Base-by-base conservation (phyloP, 1,140 invertebrate genomes). In the Scaptodrosophila lebanonensis region DNA sequence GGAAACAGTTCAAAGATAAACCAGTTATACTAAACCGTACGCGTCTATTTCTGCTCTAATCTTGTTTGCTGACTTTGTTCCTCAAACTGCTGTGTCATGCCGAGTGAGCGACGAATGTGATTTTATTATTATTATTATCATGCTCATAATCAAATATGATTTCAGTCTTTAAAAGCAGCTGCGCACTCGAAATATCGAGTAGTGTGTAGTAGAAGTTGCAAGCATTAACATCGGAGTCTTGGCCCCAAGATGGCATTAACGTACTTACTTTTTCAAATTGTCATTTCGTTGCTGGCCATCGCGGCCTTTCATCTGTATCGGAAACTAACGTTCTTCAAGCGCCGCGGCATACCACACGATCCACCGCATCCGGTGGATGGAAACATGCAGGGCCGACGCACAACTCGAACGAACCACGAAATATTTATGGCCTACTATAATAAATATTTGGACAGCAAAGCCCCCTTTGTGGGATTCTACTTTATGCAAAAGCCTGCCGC, bases 321-420 rank as follows among this genome's bases (percentile, higher is more conserved):
- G 0, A 53, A 38, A 15, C 7, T 67, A 5, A 50, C 39, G 0
- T 73, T 35, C 59, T 89, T 88, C 72, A 77, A 75, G 40, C 57
- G 48, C 7, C 82, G 76, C 7, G 83, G 86, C 11, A 73, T 89
- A 1, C 82, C 83, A 0, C 79, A 86, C 27, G 56, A 87, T 0
- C 7, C 50, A 11, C 83, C 85, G 0, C 60, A 51, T 43, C 60
- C 71, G n/a, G 18, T 75, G 1, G 30, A 62, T 1, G 86, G 86
- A 25, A 87, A 87, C 35, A 54, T 84, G 7, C 12, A 33, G n/a
- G 63, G 15, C 2, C 0, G 68, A 0, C 9, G 17, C 0, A 48
- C 17, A 0, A 61, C 36, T 0, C 33, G 33, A 1, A 54, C 20
- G 2, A 1, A 67, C 1, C 63, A 67, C 11, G 9, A 53, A 1